phyloP scores from a whole-genome alignment of 2,888 invertebrate genomes.

The Ischnus inquisitorius region DNA sequence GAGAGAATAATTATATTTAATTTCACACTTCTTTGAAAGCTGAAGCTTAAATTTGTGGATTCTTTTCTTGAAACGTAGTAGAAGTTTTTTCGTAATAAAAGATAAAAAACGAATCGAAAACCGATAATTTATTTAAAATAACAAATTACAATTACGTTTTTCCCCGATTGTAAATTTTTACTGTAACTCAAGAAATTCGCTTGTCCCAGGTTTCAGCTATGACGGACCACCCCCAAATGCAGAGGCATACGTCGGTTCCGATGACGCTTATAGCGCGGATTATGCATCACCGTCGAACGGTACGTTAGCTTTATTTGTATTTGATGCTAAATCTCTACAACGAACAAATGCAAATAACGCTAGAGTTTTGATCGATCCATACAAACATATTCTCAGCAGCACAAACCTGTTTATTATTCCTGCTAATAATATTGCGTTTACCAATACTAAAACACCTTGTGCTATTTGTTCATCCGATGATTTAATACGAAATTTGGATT shows the following conservation, averaged over 20 bases:
- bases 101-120: no score
- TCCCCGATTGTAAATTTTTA: background rate
- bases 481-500: background rate
- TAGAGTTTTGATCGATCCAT: background rate
- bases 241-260: constrained; percentile 73
- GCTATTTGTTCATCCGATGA: background rate
- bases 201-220: constrained; percentile 71
- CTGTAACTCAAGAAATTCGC: background rate
- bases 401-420: background rate
- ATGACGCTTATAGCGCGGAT: constrained; percentile 66
- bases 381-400: background rate
- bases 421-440: constrained; percentile 13
- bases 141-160: background rate
- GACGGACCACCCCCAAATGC: constrained; percentile 77
- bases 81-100: no score
- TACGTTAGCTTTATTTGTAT: constrained; percentile 68
- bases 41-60: no score
- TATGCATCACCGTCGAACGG: constrained; percentile 76
- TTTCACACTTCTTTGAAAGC: no score
- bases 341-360: background rate
- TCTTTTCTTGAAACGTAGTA: no score
- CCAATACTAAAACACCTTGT: background rate
- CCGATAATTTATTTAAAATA: no score
- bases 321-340: background rate
- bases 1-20: no score